Percentiles rank a stretch among this genome's conserved stretches.
phyloP scores from a whole-genome alignment of 2,888 invertebrate species.

The Stratiomys singularior region DNA sequence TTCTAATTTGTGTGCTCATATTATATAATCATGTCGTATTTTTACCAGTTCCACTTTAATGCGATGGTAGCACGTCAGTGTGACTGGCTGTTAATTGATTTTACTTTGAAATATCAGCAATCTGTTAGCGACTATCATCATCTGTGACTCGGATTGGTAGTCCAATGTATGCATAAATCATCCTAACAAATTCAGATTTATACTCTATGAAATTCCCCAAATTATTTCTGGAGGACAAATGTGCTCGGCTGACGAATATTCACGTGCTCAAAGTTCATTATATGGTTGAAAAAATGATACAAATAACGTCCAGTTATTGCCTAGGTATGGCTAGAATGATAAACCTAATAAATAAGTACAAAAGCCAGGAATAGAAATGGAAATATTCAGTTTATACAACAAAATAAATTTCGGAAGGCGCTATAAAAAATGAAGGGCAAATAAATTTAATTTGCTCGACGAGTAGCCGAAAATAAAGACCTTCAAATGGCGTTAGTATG shows the following conservation, averaged over 20 bases:
- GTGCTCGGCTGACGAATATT: background rate
- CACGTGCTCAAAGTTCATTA: background rate
- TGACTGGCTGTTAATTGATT: constrained; percentile 4
- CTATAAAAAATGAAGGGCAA: background rate
- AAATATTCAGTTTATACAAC: background rate
- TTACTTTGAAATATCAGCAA: background rate
- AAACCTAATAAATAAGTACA: background rate
- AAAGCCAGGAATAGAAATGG: background rate
- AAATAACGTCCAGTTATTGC: background rate
- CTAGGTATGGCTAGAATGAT: background rate
- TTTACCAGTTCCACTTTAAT: background rate
- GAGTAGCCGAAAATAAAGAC: constrained; percentile 1
- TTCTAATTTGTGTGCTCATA: background rate
- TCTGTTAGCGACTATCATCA: background rate
- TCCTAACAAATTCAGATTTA: background rate
- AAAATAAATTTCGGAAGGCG: background rate
- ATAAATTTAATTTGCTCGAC: background rate
- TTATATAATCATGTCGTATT: background rate
- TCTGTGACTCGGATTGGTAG: no score
- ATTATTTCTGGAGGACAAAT: constrained; percentile 2
- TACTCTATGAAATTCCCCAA: background rate
- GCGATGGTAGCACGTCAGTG: background rate
- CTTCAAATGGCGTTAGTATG: constrained; percentile 14
- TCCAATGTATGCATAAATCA: background rate
- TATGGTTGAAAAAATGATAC: background rate